Conservation (phyloP, 1,140 invertebrate genomes). For the Ectropis grisescens region DNA sequence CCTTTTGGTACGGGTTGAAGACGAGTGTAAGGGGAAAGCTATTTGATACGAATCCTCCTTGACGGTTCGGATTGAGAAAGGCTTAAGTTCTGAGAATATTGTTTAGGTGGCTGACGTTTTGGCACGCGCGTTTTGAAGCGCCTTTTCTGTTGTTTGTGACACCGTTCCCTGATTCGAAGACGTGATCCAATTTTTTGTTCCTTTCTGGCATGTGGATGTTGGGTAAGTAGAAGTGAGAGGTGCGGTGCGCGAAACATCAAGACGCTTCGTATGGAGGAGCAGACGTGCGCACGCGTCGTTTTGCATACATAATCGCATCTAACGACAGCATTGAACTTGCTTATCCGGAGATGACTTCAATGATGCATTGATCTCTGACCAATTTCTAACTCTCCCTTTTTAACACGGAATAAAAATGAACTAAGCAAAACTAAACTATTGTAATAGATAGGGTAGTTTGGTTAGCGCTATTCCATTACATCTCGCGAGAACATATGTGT, state of each 20-base stretch:
- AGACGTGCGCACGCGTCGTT: conserved; percentile 28
- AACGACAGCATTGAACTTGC: conserved; percentile 58
- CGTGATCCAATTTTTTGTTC: conserved; percentile 42
- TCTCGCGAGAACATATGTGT: too few relatives aligned
- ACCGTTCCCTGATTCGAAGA: conserved; percentile 55
- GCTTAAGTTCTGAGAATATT: conserved; percentile 29
- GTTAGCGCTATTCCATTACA: too few relatives aligned
- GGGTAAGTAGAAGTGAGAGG: conserved; percentile 25
- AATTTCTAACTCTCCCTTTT: too few relatives aligned
- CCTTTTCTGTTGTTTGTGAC: conserved; percentile 68
- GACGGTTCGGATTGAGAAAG: conserved; percentile 22
- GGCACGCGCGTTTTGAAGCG: conserved; percentile 23
- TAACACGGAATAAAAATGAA: too few relatives aligned
- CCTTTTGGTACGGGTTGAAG: conserved; percentile 32
- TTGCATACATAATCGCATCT: conserved; percentile 44
- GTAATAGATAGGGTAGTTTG: too few relatives aligned
- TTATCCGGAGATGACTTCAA: conserved; percentile 41
- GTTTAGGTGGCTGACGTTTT: conserved; percentile 28
- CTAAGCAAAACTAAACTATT: too few relatives aligned
- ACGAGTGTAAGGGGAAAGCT: conserved; percentile 66
- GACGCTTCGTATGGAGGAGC: conserved; percentile 52
- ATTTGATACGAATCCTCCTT: conserved; percentile 61
- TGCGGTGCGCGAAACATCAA: conserved; percentile 12
- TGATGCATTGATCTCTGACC: too few relatives aligned
- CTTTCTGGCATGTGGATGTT: conserved; percentile 13